Base-by-base conservation (phyloP, 2,888 invertebrate species). In the Cryptus armator region DNA sequence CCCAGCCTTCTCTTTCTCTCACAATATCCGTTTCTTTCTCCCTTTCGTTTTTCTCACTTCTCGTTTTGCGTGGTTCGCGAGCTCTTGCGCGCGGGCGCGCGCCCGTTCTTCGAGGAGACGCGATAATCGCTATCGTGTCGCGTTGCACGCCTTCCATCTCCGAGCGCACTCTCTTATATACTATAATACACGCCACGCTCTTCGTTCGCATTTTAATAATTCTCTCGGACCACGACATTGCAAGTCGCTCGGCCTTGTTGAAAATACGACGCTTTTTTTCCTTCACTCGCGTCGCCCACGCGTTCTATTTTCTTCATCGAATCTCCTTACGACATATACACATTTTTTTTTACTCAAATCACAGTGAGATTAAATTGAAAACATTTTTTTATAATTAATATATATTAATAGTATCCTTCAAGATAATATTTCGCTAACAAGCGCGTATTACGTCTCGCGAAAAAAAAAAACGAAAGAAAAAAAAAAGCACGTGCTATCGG, bases 71-170 rank as follows among this genome's bases (percentile, higher is more conserved):
- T 44, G 46, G n/a, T 9, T 12, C 24, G 32, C 56, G 48, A 37
- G 71, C 16, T n/a, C 29, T 6, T 2, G 32, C 16, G n/a, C 44
- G 62, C 59, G 59, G 76, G 9, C 10, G 32, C 16, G n/a, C 44
- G 62, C 48, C 59, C 77, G 81, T 80, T 87, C 84, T 82, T 74
- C 86, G 66, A 67, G 64, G 77, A 71, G 62, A 76, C 59, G 64
- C 78, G 79, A 78, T 90, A 90, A 89, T 89, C 89, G 86, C 83
- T 89, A 89, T 87, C 88, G 86, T 82, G 85, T 88, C 77, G 85
- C 85, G 81, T 87, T 84, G 81, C 81, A 83, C 87, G 78, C 78
- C 64, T 82, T 80, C 59, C 53, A 43, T 59, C 62, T 62, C 62
- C 56, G 78, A 12, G 24, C n/a, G 19, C 19, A 19, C 51, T 37